Conservation (phyloP, 2,888 invertebrate species). For the Pyrgus malvae region DNA sequence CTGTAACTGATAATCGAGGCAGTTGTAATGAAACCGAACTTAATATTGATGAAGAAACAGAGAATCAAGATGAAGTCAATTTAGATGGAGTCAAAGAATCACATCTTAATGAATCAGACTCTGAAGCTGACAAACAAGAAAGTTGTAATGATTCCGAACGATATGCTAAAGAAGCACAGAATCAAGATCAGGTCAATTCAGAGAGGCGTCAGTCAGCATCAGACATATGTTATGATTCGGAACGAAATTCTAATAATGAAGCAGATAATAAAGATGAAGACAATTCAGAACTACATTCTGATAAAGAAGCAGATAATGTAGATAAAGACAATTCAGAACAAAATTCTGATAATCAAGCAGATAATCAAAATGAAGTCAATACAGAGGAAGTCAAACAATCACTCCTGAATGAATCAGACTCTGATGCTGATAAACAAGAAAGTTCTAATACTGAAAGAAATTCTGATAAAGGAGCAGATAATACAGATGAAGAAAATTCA, state of each 20-base stretch:
- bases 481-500: background rate
- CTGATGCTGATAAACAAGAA: background rate
- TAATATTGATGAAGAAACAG: too few species aligned
- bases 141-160: slow-evolving; percentile 27
- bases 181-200: background rate
- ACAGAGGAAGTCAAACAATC: too few species aligned
- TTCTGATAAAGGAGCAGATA: slow-evolving; percentile 32
- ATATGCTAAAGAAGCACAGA: too few species aligned
- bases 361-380: too few species aligned
- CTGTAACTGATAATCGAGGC: background rate
- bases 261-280: too few species aligned
- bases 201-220: too few species aligned
- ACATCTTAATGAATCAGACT: background rate
- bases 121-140: background rate
- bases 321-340: too few species aligned
- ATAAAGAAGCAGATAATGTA: slow-evolving; percentile 16
- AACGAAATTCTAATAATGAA: slow-evolving; percentile 45
- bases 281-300: slow-evolving; percentile 14
- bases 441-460: slow-evolving; percentile 41
- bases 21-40: slow-evolving; percentile 32
- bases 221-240: too few species aligned
- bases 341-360: too few species aligned
- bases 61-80: too few species aligned
- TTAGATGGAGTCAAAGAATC: too few species aligned
- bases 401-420: background rate